phyloP scores from a whole-genome alignment of 2,888 invertebrate genomes.

The Ommatoiulus sabulosus region DNA sequence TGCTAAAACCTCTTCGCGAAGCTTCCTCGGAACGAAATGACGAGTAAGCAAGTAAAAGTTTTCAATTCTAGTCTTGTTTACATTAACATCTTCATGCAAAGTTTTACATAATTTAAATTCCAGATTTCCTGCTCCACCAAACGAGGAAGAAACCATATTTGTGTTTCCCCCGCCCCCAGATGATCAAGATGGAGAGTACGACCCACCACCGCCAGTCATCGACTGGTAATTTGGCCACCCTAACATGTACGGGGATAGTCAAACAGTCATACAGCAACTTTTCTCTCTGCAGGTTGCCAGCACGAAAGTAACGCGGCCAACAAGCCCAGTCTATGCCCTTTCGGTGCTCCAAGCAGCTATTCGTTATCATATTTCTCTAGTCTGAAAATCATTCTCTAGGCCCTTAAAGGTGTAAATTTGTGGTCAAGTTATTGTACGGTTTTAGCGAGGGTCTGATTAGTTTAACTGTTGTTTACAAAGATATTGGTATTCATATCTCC shows the following conservation, averaged over 20 bases:
- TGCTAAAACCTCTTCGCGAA: constrained; percentile 9
- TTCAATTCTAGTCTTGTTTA: too few species aligned
- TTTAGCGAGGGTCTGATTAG: neutral
- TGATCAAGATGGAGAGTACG: constrained; percentile 55
- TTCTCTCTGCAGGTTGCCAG: neutral
- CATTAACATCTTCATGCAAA: too few species aligned
- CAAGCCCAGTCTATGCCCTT: neutral
- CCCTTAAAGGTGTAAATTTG: neutral
- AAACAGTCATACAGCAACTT: neutral
- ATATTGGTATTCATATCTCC: neutral
- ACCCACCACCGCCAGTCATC: constrained; percentile 57
- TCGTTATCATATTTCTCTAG: neutral
- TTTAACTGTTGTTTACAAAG: neutral
- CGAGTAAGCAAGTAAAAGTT: neutral
- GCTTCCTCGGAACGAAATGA: neutral
- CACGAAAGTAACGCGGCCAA: neutral
- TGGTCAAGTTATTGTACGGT: constrained; percentile 4
- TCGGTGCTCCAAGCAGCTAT: neutral
- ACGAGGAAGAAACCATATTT: constrained; percentile 54
- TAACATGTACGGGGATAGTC: neutral
- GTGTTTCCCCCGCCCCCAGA: constrained; percentile 55
- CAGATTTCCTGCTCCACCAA: constrained; percentile 27
- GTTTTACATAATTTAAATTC: neutral
- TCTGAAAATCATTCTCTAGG: neutral
- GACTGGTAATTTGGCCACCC: constrained; percentile 53